These are phyloP conservation scores for Nibea coibor DNA, from an alignment of 2,113 vertebrate genomes.

Conservation along the genomic window DNA sequence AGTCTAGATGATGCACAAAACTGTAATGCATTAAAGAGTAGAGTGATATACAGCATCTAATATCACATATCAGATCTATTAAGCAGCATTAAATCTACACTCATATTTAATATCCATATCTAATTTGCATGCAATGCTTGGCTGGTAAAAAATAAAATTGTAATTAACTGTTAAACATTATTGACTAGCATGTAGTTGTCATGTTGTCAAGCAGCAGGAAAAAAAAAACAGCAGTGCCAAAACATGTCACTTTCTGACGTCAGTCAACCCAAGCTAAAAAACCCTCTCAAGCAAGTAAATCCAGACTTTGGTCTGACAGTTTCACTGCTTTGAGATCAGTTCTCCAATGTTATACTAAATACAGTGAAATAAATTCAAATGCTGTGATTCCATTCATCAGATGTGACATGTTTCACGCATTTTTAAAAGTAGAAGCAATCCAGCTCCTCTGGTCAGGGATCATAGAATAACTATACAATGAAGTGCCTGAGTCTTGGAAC, in stretches of 20 bases:
- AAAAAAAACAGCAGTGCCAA: neutral
- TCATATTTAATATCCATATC: neutral
- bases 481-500: fast-evolving
- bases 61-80: neutral
- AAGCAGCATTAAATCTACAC: neutral
- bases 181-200: too few relatives aligned
- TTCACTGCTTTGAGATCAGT: neutral
- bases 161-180: neutral
- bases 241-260: neutral
- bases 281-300: fast-evolving
- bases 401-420: neutral
- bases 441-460: slow-evolving; percentile 74
- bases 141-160: too few relatives aligned
- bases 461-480: slow-evolving; percentile 74
- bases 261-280: slow-evolving; percentile 53
- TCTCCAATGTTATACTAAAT: neutral
- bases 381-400: neutral
- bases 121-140: neutral
- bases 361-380: neutral
- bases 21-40: neutral
- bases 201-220: neutral
- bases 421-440: slow-evolving; percentile 69
- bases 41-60: neutral
- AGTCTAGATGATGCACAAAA: neutral
- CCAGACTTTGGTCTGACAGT: slow-evolving; percentile 32